Evolutionary conservation across 2,113 vertebrate genomes (phyloP).

Genomic region (Naja naja): DNA sequence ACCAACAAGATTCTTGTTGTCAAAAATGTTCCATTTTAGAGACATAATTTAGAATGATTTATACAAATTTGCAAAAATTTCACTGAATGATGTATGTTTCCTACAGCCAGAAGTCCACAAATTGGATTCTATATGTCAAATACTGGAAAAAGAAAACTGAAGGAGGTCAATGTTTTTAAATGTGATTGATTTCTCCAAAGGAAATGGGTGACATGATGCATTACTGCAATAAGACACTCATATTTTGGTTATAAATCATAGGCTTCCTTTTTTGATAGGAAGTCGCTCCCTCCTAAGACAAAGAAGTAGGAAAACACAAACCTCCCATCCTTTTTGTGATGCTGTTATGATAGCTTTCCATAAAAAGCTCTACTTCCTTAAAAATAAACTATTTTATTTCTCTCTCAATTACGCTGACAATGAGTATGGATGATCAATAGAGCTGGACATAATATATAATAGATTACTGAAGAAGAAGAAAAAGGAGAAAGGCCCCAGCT

Average conservation of each 20-base stretch:
- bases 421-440: slow-evolving; percentile 37
- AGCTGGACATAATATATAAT: slow-evolving; percentile 8
- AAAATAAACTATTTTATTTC: slow-evolving; percentile 32
- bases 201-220: slow-evolving; percentile 75
- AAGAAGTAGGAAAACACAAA: slow-evolving; percentile 20
- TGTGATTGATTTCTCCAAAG: slow-evolving; percentile 71
- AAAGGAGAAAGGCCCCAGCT: neutral
- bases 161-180: slow-evolving; percentile 70
- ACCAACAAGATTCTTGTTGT: slow-evolving; percentile 48
- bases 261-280: slow-evolving; percentile 45
- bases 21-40: slow-evolving; percentile 42
- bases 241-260: slow-evolving; percentile 78
- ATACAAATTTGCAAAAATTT: slow-evolving; percentile 59
- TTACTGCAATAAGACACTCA: slow-evolving; percentile 74
- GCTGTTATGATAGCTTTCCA: slow-evolving; percentile 38
- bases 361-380: slow-evolving; percentile 29
- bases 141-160: slow-evolving; percentile 64
- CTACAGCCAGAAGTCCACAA: slow-evolving; percentile 63
- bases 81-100: slow-evolving; percentile 65
- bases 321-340: slow-evolving; percentile 14
- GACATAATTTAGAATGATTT: slow-evolving; percentile 63
- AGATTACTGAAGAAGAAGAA: slow-evolving; percentile 30
- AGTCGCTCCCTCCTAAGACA: slow-evolving; percentile 27
- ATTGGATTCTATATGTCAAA: slow-evolving; percentile 73
- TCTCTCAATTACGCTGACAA: slow-evolving; percentile 50